Evolutionary conservation across 2,888 invertebrate species (phyloP), one percentile per base, ranked within the genome.

Genomic region (Eugnorisma glareosa): DNA sequence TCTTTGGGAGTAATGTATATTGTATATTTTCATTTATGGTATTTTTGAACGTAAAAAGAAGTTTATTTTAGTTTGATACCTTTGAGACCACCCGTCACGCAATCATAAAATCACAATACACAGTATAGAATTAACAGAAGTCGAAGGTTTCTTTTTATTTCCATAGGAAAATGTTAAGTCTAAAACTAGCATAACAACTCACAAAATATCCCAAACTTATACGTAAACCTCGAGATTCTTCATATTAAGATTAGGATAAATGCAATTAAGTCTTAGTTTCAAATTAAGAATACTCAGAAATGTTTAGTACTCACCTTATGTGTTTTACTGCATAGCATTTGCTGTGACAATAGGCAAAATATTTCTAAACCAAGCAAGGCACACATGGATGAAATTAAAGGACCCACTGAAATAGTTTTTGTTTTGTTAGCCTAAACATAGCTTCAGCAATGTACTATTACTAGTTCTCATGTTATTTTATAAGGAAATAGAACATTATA

Each of bases 131-230:
- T 75, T 84, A 86, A 89, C 79, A 89, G 77, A 87, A 83, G 86
- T 89, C 87, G 82, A 87, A 80, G 31, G 74, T 83, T 84, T 57
- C 0, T 89, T 92, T 86, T 91, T 88, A 92, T 94, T 93, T 93
- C 94, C 93, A 92, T 91, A 87, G 93, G 93, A 94, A 94, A 94
- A 88, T 86, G 93, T 94, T 94, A 92, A 84, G 83, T 89, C 86
- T 91, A 91, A 90, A 92, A 92, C 90, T 93, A 94, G 82, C 90
- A 87, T 89, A 93, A 93, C 91, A 93, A 93, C 86, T 88, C 88
- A 92, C 90, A 92, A 86, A 83, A 86, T 82, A 89, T 87, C 81
- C 88, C 67, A 80, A 88, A 75, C 83, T 74, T 75, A 77, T n/a
- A 77, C 13, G 67, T 61, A 67, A 74, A 77, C 73, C 75, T 71